Evolutionary conservation across 2,888 invertebrate genomes (phyloP), one percentile per base, ranked within the genome.

Genomic region (Brenthis daphne): DNA sequence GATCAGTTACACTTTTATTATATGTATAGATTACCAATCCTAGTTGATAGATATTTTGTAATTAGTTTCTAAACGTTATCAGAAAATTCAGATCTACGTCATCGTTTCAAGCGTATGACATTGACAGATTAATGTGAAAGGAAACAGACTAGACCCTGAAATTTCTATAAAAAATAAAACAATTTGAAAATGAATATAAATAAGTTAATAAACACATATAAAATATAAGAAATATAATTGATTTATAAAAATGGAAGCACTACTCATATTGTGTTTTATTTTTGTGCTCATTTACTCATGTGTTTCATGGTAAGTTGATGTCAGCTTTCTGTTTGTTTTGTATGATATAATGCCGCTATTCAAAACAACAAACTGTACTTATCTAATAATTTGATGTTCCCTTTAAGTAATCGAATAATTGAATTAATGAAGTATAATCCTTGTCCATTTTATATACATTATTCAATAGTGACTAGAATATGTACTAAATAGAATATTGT

Each of bases 221-320:
- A 43, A 65, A 48, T 24, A 48, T 57, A 47, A 68, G 65, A 67
- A 77, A 86, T 84, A 81, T 72, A 77, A 67, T 80, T 80, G 80
- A 68, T 64, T 72, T 65, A 65, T 71, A 70, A 88, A 82, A 77
- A 92, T 92, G 92, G 87, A 91, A 76, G 75, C 80, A 58, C 73
- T 92, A 73, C 72, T 92, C 55, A 81, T 92, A 82, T 77, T 92
- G 69, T 80, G 81, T 77, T 81, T 88, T 65, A 85, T 89, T 78
- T 84, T 86, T 77, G 76, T 86, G 48, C 81, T 90, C 71, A 80
- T 95, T 72, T 95, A 95, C 82, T 94, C 94, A 67, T 93, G 93
- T 78, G 94, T 95, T 75, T 94, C 94, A 70, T 94, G 95, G 95
- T 95, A 85, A 89, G 69, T 74, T 71, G 53, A 51, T 72, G 60